Percentiles rank a stretch among this genome's conserved stretches.
phyloP scores from a whole-genome alignment of 1,140 invertebrate genomes.

The Aphelenchoides besseyi region DNA sequence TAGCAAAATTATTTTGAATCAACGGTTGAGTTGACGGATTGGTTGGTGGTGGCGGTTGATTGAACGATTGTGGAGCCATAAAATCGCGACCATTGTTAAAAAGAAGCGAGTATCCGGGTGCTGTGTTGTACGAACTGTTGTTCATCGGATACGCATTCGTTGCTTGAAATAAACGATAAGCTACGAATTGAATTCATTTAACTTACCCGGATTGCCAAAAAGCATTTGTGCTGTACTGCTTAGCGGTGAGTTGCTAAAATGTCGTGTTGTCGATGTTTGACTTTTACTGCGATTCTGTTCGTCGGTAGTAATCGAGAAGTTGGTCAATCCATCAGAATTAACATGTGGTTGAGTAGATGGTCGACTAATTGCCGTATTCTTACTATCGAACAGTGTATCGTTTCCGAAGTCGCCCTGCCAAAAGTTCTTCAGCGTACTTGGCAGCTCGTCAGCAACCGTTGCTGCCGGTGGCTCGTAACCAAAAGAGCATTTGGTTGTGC shows the following conservation, averaged over 20 bases:
- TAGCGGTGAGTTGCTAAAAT: constrained; percentile 11
- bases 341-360: background rate
- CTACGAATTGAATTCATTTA: no score
- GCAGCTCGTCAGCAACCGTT: constrained; percentile 24
- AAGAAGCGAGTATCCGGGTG: background rate
- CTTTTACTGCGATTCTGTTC: constrained; percentile 1
- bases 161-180: background rate
- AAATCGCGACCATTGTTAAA: background rate
- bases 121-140: background rate
- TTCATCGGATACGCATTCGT: background rate
- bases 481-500: background rate
- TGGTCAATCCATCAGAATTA: background rate
- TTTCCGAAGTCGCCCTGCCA: constrained; percentile 10
- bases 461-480: background rate
- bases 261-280: background rate
- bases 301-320: background rate
- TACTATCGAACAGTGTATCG: background rate
- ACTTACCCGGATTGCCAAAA: background rate
- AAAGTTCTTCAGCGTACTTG: constrained; percentile 38
- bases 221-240: background rate
- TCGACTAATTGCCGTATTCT: background rate
- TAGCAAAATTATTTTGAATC: background rate
- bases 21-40: background rate
- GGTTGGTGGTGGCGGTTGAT: background rate
- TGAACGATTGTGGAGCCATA: background rate